Conservation (phyloP, 2,113 vertebrate genomes). For the Paramormyrops kingsleyae region DNA sequence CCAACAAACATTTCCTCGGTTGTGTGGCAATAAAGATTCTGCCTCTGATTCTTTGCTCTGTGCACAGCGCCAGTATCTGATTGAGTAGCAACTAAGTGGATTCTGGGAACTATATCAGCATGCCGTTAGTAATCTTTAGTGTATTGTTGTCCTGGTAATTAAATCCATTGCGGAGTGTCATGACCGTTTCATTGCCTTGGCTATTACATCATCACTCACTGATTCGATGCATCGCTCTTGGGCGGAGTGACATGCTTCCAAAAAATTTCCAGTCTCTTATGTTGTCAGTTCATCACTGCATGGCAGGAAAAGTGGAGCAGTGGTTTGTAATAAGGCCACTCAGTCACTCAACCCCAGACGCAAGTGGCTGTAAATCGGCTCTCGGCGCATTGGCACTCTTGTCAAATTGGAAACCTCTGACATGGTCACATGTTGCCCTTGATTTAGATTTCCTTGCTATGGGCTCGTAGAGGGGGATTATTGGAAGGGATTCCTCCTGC, state of each 20-base stretch:
- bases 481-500: neutral
- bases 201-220: neutral
- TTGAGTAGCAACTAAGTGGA: neutral
- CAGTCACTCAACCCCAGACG: neutral
- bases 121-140: neutral
- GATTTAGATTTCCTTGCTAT: neutral
- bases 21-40: too few species aligned
- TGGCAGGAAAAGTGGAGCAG: neutral
- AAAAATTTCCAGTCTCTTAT: neutral
- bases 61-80: neutral
- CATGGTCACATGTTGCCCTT: neutral
- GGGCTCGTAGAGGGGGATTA: neutral
- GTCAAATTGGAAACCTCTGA: neutral
- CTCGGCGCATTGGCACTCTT: neutral
- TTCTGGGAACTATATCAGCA: neutral
- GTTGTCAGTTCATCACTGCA: neutral
- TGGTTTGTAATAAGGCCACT: neutral
- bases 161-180: neutral
- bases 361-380: neutral
- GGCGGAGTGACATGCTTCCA: neutral
- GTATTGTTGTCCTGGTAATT: neutral
- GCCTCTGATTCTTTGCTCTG: too few species aligned
- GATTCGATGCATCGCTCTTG: neutral
- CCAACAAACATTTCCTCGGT: too few species aligned
- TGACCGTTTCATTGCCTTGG: neutral